These are phyloP conservation scores for Rhodophaea formosa DNA, from an alignment of 2,888 invertebrate genomes.

Conservation along the genomic window DNA sequence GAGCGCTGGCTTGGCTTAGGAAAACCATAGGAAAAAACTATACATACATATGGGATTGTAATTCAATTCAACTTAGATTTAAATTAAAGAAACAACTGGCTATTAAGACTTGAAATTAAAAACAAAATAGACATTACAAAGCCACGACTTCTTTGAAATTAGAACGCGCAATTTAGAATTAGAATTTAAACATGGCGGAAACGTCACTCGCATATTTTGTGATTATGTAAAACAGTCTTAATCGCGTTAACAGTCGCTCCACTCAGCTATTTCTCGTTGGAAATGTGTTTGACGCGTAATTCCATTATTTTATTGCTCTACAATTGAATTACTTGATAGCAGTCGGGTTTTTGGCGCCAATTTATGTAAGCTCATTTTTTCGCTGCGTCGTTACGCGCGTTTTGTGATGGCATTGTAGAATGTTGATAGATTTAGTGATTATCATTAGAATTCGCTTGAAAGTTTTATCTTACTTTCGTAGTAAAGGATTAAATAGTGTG, in stretches of 20 bases:
- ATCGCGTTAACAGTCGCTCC: slow-evolving; percentile 55
- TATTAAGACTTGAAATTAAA: not conserved
- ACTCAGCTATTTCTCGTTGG: slow-evolving; percentile 50
- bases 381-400: slow-evolving; percentile 20
- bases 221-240: slow-evolving; percentile 71
- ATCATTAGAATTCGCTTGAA: not conserved
- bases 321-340: slow-evolving; percentile 61
- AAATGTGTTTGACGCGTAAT: slow-evolving; percentile 74
- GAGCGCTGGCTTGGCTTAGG: too few relatives aligned
- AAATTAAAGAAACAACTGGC: not conserved
- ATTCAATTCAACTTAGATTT: too few relatives aligned
- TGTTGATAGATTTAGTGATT: not conserved
- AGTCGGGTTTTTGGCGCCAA: slow-evolving; percentile 47
- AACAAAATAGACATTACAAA: not conserved
- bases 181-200: slow-evolving; percentile 46
- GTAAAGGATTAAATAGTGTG: too few relatives aligned
- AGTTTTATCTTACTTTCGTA: too few relatives aligned
- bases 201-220: slow-evolving; percentile 43
- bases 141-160: slow-evolving; percentile 20
- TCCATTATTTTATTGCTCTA: slow-evolving; percentile 68
- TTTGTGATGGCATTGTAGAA: not conserved
- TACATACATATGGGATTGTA: too few relatives aligned
- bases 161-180: slow-evolving; percentile 33
- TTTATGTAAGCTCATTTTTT: slow-evolving; percentile 43
- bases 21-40: too few relatives aligned